Evolutionary conservation across 2,113 vertebrate species (phyloP).

Genomic region (cat (Felis catus)): F.catus_Fca126_mat1.0 CM031419.1:33419501-33420000

Average conservation of each 20-base stretch:
- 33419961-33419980: not conserved
- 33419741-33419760: not conserved
- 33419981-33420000: not conserved
- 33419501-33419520: too few species aligned
- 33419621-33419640: too few species aligned
- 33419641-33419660: not conserved
- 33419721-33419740: not conserved
- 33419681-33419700: not conserved
- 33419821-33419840: not conserved
- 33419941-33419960: not conserved
- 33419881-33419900: not conserved
- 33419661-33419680: not conserved
- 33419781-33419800: not conserved
- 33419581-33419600: too few species aligned
- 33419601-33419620: too few species aligned
- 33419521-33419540: too few species aligned
- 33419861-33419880: not conserved
- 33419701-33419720: not conserved
- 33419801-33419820: not conserved
- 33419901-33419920: constrained; percentile 10
- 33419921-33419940: not conserved
- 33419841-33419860: not conserved
- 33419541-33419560: too few species aligned
- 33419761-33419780: not conserved
- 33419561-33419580: too few species aligned